A percentile compares a stretch with the other conserved stretches of the same genome.
phyloP scores from a whole-genome alignment of 2,797 vertebrate genomes.

The Chromobotia macracanthus region DNA sequence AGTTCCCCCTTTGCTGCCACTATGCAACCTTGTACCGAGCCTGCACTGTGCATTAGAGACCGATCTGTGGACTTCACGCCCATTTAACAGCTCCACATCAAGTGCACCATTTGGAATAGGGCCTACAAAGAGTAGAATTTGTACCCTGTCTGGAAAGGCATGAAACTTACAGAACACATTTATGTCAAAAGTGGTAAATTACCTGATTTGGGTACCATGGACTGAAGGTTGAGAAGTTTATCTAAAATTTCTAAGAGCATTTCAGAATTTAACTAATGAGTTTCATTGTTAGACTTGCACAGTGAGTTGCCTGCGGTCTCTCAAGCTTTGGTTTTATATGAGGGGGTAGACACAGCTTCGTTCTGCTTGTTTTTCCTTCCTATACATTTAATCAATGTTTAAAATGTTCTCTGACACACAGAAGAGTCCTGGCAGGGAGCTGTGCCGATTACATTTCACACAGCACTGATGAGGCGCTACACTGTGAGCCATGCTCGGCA shows the following conservation, averaged over 20 bases:
- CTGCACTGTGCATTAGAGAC: neutral
- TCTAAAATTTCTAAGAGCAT: too few relatives aligned
- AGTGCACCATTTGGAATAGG: neutral
- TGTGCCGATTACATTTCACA: constrained; percentile 39
- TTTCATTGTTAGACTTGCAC: too few relatives aligned
- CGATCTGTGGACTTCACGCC: neutral
- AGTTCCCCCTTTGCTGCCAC: neutral
- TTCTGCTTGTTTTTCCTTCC: constrained; percentile 16
- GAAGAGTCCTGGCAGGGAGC: constrained; percentile 10
- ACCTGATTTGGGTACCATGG: too few relatives aligned
- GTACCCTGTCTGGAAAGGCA: neutral
- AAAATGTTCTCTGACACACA: constrained; percentile 6
- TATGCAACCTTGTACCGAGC: neutral
- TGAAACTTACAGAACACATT: neutral
- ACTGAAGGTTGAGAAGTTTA: too few relatives aligned
- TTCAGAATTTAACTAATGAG: too few relatives aligned
- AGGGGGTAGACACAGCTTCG: neutral
- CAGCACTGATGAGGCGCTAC: constrained; percentile 29
- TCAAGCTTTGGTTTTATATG: neutral
- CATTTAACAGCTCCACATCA: neutral
- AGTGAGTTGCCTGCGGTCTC: too few relatives aligned
- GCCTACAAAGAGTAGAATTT: neutral
- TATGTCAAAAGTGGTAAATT: too few relatives aligned
- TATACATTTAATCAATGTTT: constrained; percentile 21
- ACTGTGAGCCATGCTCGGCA: constrained; percentile 22